Evolutionary conservation across 2,113 vertebrate species (phyloP), one percentile per base, ranked within the genome.

Genomic region (Paraplagusia blochii): DNA sequence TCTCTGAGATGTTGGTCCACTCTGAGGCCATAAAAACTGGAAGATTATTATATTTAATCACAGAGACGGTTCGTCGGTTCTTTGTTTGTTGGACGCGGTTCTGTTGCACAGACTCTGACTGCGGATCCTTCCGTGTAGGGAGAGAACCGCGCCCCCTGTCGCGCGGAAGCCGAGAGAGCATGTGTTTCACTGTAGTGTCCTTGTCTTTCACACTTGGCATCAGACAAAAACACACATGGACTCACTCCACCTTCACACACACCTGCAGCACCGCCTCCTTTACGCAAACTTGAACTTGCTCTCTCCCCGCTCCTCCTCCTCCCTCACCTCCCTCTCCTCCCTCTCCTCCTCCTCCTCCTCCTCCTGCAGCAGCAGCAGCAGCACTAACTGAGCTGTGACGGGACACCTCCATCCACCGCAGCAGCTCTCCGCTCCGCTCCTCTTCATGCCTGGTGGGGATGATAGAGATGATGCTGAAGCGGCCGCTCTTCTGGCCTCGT

Each of bases 251-350:
- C 22, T 29, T 29, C 22, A 29, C 22, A 29, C 22, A n/a, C n/a
- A n/a, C n/a, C n/a, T n/a, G n/a, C n/a, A n/a, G n/a, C n/a, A n/a
- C 14, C 36, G 9, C 54, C 63, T 59, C 69, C 76, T 77, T 80
- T 79, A 67, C 72, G 74, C 78, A 66, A 79, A 81, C 71, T 71
- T 81, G 49, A 84, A 86, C 80, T 81, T 82, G 50, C 74, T 62
- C 63, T 22, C 13, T 9, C 55, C 42, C 70, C 63, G 33, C 40
- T 52, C 13, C 13, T 18, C 49, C 7, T 29, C 11, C 46, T 47
- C 13, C 60, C 16, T 39, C 44, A 9, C 34, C 17, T 16, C 7
- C 36, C 43, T 17, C 61, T 29, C 33, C 58, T 45, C 51, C 51
- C 57, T 63, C 68, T 70, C 59, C 77, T 69, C 47, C 81, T 54